phyloP scores from a whole-genome alignment of 1,140 invertebrate genomes.

The Drosophila busckii region DNA sequence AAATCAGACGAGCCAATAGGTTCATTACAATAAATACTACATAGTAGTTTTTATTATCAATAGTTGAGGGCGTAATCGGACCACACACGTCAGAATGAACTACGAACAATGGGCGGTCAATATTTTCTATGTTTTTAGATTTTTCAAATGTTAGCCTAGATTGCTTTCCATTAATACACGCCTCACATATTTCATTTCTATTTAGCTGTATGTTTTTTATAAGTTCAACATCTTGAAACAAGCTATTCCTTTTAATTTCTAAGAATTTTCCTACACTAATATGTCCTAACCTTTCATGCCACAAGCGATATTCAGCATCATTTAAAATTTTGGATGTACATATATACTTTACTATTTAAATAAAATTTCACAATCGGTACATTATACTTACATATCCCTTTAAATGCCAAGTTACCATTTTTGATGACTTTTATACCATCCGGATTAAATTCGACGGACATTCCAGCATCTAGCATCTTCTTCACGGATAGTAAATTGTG shows the following conservation, averaged over 20 bases:
- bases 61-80: slow-evolving; percentile 58
- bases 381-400: slow-evolving; percentile 1
- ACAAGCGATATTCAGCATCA: slow-evolving; percentile 1
- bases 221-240: slow-evolving; percentile 55
- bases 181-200: slow-evolving; percentile 78
- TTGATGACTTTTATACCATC: neutral
- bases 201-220: too few relatives aligned
- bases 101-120: slow-evolving; percentile 72
- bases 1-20: too few relatives aligned
- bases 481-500: slow-evolving; percentile 24
- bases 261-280: slow-evolving; percentile 64
- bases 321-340: neutral
- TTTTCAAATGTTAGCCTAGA: slow-evolving; percentile 70
- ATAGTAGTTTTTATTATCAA: neutral
- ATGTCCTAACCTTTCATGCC: slow-evolving; percentile 64
- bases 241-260: slow-evolving; percentile 54
- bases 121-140: slow-evolving; percentile 51
- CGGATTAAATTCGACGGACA: slow-evolving; percentile 25
- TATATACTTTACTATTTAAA: slow-evolving; percentile 34
- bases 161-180: slow-evolving; percentile 79
- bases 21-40: too few relatives aligned
- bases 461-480: slow-evolving; percentile 19
- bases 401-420: slow-evolving; percentile 1
- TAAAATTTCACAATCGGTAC: slow-evolving; percentile 24
- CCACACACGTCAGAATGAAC: slow-evolving; percentile 79